phyloP scores from a whole-genome alignment of 2,797 vertebrate genomes.

The Morelia viridis region DNA sequence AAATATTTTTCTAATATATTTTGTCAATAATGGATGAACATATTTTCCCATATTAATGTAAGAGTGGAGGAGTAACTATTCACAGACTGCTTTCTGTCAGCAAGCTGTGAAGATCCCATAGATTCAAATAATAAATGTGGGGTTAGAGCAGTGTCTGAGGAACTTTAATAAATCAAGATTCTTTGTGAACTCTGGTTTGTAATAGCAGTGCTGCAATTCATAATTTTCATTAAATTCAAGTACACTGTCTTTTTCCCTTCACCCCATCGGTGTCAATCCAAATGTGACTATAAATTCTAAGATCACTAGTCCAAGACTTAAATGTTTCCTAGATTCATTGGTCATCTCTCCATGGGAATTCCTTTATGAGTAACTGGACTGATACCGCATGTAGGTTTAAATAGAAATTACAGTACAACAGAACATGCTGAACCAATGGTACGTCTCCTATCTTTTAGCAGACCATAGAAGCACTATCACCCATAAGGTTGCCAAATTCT shows the following conservation, averaged over 20 bases:
- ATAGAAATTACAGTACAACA: not conserved
- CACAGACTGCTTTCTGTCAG: slow-evolving; percentile 57
- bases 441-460: not conserved
- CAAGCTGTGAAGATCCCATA: slow-evolving; percentile 43
- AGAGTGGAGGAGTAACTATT: slow-evolving; percentile 12
- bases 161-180: slow-evolving; percentile 62
- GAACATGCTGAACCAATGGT: not conserved
- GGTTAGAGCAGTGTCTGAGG: slow-evolving; percentile 55
- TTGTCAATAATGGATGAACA: slow-evolving; percentile 51
- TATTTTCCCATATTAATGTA: slow-evolving; percentile 51
- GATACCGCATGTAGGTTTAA: not conserved
- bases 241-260: not conserved
- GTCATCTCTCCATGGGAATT: not conserved
- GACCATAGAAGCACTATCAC: not conserved
- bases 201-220: slow-evolving; percentile 7
- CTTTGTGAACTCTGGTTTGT: slow-evolving; percentile 27
- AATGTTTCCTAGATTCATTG: not conserved
- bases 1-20: slow-evolving; percentile 40
- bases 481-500: not conserved
- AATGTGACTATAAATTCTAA: not conserved
- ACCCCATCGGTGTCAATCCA: not conserved
- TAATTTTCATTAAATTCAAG: not conserved
- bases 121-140: slow-evolving; percentile 50
- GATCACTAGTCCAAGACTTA: not conserved
- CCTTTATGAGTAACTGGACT: not conserved